Conservation (phyloP, 2,797 vertebrate genomes). For the Enteromius radiatus region DNA sequence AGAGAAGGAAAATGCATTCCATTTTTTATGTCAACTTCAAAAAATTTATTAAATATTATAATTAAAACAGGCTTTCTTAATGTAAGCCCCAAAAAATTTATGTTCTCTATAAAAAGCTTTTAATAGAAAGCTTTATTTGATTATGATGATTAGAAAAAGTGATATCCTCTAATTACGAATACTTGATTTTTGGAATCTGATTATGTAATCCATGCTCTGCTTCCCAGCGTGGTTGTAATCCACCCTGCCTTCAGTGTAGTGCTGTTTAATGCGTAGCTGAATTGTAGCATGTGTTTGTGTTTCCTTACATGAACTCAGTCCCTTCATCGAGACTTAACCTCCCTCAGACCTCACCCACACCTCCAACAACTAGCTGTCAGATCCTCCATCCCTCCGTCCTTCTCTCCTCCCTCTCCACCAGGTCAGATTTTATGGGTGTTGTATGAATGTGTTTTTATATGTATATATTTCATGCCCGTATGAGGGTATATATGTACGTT, state of each 20-base stretch:
- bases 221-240: background rate
- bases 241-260: conserved; percentile 18
- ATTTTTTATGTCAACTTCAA: background rate
- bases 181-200: background rate
- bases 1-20: background rate
- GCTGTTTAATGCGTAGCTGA: conserved; percentile 15
- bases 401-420: conserved; percentile 78
- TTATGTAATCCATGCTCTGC: background rate
- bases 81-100: background rate
- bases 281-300: conserved; percentile 66
- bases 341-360: conserved; percentile 82
- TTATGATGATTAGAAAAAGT: background rate
- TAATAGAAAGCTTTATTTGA: background rate
- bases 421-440: no score
- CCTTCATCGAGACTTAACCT: conserved; percentile 78
- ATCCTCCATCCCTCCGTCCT: conserved; percentile 78
- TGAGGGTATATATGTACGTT: no score
- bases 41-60: background rate
- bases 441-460: no score
- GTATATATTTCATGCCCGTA: no score
- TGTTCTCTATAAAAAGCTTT: background rate
- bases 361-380: conserved; percentile 86
- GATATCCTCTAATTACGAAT: background rate
- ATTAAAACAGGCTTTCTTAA: background rate
- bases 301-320: conserved; percentile 72